These are phyloP conservation scores for Acronicta aceris DNA, from an alignment of 2,888 invertebrate species.

Conservation along the genomic window DNA sequence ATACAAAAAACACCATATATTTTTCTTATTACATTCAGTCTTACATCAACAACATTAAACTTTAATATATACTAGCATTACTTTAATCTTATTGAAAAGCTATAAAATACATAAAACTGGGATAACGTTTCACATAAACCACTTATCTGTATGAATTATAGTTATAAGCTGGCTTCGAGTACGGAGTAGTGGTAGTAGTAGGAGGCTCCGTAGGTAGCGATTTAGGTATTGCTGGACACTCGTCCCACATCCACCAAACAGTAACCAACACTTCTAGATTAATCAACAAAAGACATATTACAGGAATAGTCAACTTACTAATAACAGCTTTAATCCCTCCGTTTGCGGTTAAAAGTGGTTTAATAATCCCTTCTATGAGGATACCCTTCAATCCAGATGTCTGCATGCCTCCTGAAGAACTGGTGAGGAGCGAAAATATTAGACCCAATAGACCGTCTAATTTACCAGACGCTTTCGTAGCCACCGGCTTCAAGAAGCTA, in stretches of 20 bases:
- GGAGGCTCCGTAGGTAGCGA: not conserved
- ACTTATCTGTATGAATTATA: conserved; percentile 66
- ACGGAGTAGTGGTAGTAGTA: conserved; percentile 42
- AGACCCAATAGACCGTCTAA: conserved; percentile 75
- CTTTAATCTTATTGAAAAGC: conserved; percentile 38
- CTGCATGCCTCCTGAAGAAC: conserved; percentile 69
- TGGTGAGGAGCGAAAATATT: conserved; percentile 72
- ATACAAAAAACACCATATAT: conserved; percentile 26
- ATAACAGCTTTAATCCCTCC: conserved; percentile 80
- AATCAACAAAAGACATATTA: conserved; percentile 78
- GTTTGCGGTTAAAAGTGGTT: conserved; percentile 76
- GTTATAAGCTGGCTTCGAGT: conserved; percentile 62
- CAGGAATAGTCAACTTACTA: conserved; percentile 80
- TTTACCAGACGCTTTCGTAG: conserved; percentile 74
- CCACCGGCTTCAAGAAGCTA: conserved; percentile 70
- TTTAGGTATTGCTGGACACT: conserved; percentile 69
- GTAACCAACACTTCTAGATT: conserved; percentile 81
- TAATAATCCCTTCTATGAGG: conserved; percentile 78
- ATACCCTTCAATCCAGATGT: conserved; percentile 77
- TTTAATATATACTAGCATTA: conserved; percentile 27
- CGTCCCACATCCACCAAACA: conserved; percentile 87
- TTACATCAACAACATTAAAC: conserved; percentile 34
- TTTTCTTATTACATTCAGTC: conserved; percentile 50
- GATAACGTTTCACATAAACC: conserved; percentile 46
- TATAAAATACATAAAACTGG: conserved; percentile 52